Percentiles rank a stretch among this genome's conserved stretches.
Evolutionary conservation across 2,113 vertebrate species (phyloP).

Genomic region (Aegithalos caudatus): DNA sequence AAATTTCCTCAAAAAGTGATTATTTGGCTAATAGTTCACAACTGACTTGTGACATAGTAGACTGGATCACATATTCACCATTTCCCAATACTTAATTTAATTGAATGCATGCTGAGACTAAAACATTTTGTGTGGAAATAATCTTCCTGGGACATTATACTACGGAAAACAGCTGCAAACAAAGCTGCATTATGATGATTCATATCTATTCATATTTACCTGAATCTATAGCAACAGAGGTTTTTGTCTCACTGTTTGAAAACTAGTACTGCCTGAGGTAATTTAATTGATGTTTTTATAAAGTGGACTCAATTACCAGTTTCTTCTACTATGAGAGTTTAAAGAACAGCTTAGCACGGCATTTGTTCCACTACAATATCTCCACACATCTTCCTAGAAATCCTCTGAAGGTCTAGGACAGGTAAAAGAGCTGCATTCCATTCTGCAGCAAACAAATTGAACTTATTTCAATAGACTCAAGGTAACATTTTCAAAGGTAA

Average conservation of each 20-base stretch:
- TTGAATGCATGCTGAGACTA: background rate
- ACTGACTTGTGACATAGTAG: background rate
- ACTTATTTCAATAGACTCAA: slow-evolving; percentile 19
- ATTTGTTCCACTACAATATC: background rate
- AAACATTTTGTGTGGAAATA: background rate
- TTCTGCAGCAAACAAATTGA: background rate
- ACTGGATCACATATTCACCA: background rate
- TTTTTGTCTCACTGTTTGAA: background rate
- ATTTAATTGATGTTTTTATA: slow-evolving; percentile 2
- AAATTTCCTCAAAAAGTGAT: background rate
- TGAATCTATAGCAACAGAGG: background rate
- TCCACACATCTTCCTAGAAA: slow-evolving; percentile 25
- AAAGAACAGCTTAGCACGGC: background rate
- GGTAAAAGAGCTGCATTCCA: background rate
- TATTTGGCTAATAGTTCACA: background rate
- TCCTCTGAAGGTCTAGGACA: background rate
- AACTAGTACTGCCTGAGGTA: background rate
- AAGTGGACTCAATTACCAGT: background rate
- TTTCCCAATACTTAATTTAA: background rate
- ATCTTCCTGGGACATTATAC: background rate
- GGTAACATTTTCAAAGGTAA: slow-evolving; percentile 54
- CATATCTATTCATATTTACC: background rate
- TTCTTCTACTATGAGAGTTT: background rate
- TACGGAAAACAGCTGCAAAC: background rate
- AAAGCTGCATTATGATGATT: background rate